Conservation (phyloP, 2,113 vertebrate species). For the Xenopus laevis region DNA sequence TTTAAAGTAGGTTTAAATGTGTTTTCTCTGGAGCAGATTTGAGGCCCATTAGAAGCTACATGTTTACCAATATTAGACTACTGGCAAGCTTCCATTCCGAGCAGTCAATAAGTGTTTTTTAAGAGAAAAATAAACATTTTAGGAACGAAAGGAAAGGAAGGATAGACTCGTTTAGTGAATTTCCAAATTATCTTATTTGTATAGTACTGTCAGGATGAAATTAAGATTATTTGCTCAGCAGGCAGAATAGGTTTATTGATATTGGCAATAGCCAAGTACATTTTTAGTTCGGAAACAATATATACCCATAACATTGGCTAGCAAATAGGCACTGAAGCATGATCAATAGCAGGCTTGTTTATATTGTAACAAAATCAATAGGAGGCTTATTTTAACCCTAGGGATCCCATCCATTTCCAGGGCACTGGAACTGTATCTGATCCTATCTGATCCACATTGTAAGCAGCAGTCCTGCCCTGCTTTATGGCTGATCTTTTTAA, state of each 20-base stretch:
- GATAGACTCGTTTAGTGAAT: slow-evolving; percentile 38
- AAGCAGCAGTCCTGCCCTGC: too few relatives aligned
- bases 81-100: slow-evolving; percentile 66
- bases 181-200: slow-evolving; percentile 48
- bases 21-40: slow-evolving; percentile 76
- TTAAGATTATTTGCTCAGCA: slow-evolving; percentile 5
- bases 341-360: too few relatives aligned
- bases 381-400: too few relatives aligned
- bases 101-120: slow-evolving; percentile 54
- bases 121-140: slow-evolving; percentile 50
- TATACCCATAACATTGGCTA: background rate
- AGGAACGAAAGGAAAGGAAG: slow-evolving; percentile 47
- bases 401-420: too few relatives aligned
- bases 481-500: too few relatives aligned
- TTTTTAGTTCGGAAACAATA: background rate
- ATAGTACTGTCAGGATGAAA: slow-evolving; percentile 5
- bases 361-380: too few relatives aligned
- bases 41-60: slow-evolving; percentile 70
- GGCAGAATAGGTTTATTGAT: slow-evolving; percentile 9
- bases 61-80: slow-evolving; percentile 60
- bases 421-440: too few relatives aligned
- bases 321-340: too few relatives aligned
- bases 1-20: slow-evolving; percentile 77
- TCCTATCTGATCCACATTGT: too few relatives aligned
- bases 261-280: slow-evolving; percentile 5